Percentiles rank a stretch among this genome's conserved stretches.
phyloP scores from a whole-genome alignment of 2,888 invertebrate genomes.

The Lobophora halterata region DNA sequence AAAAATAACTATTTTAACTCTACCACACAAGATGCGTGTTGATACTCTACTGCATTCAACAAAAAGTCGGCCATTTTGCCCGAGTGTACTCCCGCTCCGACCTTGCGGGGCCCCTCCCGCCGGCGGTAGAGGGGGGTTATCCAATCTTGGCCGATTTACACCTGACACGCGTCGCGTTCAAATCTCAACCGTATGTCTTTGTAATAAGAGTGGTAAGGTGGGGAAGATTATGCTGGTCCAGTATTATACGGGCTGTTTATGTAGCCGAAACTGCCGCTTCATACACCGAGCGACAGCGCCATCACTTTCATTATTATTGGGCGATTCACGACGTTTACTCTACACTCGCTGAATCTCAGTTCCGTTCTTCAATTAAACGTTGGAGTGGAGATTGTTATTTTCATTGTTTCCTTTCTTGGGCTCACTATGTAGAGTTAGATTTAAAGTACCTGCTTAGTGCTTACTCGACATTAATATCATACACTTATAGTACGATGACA shows the following conservation, averaged over 20 bases:
- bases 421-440: background rate
- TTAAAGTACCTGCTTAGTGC: background rate
- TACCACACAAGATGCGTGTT: slow-evolving; percentile 27
- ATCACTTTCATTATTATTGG: slow-evolving; percentile 82
- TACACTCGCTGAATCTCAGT: slow-evolving; percentile 69
- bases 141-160: slow-evolving; percentile 44
- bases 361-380: slow-evolving; percentile 72
- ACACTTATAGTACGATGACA: too few species aligned
- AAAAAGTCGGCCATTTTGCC: slow-evolving; percentile 75
- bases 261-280: slow-evolving; percentile 80
- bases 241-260: slow-evolving; percentile 78
- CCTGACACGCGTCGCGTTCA: slow-evolving; percentile 31
- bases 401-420: slow-evolving; percentile 46
- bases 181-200: slow-evolving; percentile 39
- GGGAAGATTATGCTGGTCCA: slow-evolving; percentile 40
- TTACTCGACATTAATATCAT: too few species aligned
- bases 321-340: slow-evolving; percentile 79
- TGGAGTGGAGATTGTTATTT: slow-evolving; percentile 63
- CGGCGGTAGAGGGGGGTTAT: slow-evolving; percentile 55
- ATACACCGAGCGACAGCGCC: slow-evolving; percentile 78
- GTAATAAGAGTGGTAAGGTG: slow-evolving; percentile 30
- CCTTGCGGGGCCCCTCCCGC: slow-evolving; percentile 61
- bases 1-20: slow-evolving; percentile 13
- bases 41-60: slow-evolving; percentile 36
- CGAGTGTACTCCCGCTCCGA: slow-evolving; percentile 67